These are phyloP conservation scores for Eupeodes latifasciatus DNA, from an alignment of 2,888 invertebrate genomes.

Conservation along the genomic window DNA sequence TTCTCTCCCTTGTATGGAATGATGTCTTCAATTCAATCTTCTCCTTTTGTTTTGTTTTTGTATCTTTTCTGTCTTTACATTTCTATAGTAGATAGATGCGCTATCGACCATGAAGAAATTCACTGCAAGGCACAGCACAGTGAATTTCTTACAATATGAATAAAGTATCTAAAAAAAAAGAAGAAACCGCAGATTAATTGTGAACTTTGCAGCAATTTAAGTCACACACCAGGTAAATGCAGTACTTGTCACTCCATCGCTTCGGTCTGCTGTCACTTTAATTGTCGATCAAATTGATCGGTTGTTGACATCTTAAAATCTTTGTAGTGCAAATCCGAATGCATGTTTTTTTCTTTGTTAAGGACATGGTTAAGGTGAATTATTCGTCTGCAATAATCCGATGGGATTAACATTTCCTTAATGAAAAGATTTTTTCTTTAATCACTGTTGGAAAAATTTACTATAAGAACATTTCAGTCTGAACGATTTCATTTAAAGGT, in stretches of 20 bases:
- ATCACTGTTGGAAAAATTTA: constrained; percentile 5
- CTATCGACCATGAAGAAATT: constrained; percentile 71
- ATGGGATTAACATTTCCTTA: neutral
- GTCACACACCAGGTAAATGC: constrained; percentile 57
- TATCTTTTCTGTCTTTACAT: neutral
- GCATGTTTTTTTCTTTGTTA: constrained; percentile 13
- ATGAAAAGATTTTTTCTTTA: constrained; percentile 7
- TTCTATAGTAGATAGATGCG: constrained; percentile 52
- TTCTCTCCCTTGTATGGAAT: constrained; percentile 63
- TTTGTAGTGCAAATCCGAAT: constrained; percentile 29
- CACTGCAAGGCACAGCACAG: constrained; percentile 48
- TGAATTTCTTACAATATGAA: constrained; percentile 13
- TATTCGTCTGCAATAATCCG: constrained; percentile 56
- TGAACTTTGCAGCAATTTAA: constrained; percentile 66
- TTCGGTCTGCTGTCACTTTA: constrained; percentile 59
- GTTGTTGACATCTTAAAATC: constrained; percentile 67
- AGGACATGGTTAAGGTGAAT: constrained; percentile 13
- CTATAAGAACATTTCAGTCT: neutral
- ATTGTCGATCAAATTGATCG: constrained; percentile 72
- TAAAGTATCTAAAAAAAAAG: constrained; percentile 19
- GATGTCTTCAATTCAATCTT: constrained; percentile 65
- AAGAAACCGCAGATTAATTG: constrained; percentile 72
- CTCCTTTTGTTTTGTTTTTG: constrained; percentile 26
- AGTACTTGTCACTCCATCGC: constrained; percentile 72
- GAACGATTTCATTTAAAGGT: constrained; percentile 19